Conservation (phyloP, 2,888 invertebrate species). For the Mechanitis messenoides region DNA sequence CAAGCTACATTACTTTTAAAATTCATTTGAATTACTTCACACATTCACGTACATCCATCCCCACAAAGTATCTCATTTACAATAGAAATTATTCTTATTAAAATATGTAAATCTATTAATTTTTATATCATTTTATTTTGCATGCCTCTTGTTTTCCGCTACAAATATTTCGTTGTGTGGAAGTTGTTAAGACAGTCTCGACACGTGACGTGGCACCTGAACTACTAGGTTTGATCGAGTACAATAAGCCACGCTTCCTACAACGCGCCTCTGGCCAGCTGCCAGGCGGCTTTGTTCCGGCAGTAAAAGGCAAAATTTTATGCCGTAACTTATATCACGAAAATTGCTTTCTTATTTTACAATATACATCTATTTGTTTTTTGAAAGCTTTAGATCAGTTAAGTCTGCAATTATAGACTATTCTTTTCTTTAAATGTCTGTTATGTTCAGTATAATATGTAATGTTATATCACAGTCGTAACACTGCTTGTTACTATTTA, state of each 20-base stretch:
- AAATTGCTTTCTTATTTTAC: constrained; percentile 11
- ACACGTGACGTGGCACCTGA: background rate
- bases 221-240: background rate
- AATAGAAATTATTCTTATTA: too few relatives aligned
- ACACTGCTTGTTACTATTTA: too few relatives aligned
- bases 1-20: too few relatives aligned
- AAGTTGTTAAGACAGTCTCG: background rate
- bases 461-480: too few relatives aligned
- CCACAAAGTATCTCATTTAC: too few relatives aligned
- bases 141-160: background rate
- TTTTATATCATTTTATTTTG: background rate
- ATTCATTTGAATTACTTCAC: too few relatives aligned
- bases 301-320: constrained; percentile 20
- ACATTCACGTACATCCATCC: too few relatives aligned
- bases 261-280: background rate
- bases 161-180: background rate
- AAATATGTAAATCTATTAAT: too few relatives aligned
- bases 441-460: too few relatives aligned
- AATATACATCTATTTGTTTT: background rate
- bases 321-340: constrained; percentile 11
- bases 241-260: background rate
- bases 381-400: too few relatives aligned
- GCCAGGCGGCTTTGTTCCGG: constrained; percentile 1
- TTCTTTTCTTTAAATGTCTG: too few relatives aligned
- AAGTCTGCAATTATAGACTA: too few relatives aligned